Percentiles rank a stretch among this genome's conserved stretches.
Conservation (phyloP, 1,140 invertebrate species). For the Aphelenchoides avenae region DNA sequence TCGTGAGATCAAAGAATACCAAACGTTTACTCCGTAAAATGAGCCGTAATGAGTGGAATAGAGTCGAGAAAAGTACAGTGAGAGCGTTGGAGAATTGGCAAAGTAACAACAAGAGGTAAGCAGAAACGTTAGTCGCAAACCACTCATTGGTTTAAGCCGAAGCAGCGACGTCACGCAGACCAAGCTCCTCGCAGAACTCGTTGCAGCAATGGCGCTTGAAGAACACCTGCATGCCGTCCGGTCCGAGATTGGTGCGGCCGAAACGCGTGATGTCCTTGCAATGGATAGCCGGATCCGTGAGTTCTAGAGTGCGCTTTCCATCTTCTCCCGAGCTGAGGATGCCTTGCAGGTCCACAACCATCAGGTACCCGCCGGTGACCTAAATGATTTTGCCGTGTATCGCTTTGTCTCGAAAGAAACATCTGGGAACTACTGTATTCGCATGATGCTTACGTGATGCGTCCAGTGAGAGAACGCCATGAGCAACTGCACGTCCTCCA, state of each 20-base stretch:
- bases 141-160: too few relatives aligned
- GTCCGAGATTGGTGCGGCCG: constrained; percentile 19
- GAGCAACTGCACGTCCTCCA: constrained; percentile 19
- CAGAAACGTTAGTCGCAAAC: too few relatives aligned
- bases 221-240: constrained; percentile 17
- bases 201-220: constrained; percentile 17
- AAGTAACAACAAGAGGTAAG: too few relatives aligned
- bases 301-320: constrained; percentile 11
- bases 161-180: constrained; percentile 64
- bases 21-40: too few relatives aligned
- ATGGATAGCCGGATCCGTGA: constrained; percentile 28
- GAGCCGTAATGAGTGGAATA: too few relatives aligned
- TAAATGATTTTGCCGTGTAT: constrained; percentile 1
- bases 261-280: constrained; percentile 19
- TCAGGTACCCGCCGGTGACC: constrained; percentile 9
- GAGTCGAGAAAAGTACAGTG: too few relatives aligned
- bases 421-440: background rate
- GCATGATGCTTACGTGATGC: constrained; percentile 8
- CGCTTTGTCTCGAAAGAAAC: constrained; percentile 8
- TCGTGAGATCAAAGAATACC: too few relatives aligned
- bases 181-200: constrained; percentile 1
- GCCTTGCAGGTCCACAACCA: constrained; percentile 31
- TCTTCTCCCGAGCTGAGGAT: constrained; percentile 2
- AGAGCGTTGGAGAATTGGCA: too few relatives aligned
- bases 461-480: constrained; percentile 29